Base-by-base conservation (phyloP, 1,140 invertebrate species). In the Eubasilissa regina region DNA sequence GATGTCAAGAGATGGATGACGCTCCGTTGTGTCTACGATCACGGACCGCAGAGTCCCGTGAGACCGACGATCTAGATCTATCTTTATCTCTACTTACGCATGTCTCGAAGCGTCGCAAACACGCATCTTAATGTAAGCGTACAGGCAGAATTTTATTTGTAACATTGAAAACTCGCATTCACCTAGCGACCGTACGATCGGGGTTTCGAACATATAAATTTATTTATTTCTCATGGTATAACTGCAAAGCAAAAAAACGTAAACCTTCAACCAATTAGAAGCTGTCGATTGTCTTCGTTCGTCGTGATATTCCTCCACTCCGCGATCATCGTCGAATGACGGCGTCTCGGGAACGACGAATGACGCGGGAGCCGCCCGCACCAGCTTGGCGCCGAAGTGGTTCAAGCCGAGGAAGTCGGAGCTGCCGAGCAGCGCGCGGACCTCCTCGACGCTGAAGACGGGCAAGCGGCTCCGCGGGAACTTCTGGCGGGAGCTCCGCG, bases 401-500 rank as follows among this genome's bases (percentile, higher is more conserved):
- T 89, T 90, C 0, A 90, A 70, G 3, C 87, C 89, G 13, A 89
- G 84, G 78, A 89, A 90, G 77, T 90, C 89, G 0, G 85, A 84
- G 12, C 84, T 83, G 44, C 87, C 86, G 83, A 60, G 68, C 44
- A 81, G 45, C 0, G 48, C 11, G 12, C 86, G 19, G 0, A 89
- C 84, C 83, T 91, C 87, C 4, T 89, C 82, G 8, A 83, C 45
- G 0, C 84, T 88, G 76, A 93, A 90, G 1, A 60, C 77, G 0
- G 90, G 91, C 0, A 93, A 86, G 48, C 91, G 85, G 0, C 91
- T 91, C 48, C 83, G 85, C 0, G 81, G 35, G 66, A 86, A 91
- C 15, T 91, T 91, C 88, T 94, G 91, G 51, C 86, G 81, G 55
- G 85, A 84, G 84, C 93, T 93, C 17, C 90, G 87, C 25, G 87